Percentiles rank a stretch among this genome's conserved stretches.
Evolutionary conservation across 2,113 vertebrate genomes (phyloP).

Genomic region (Mesitornis unicolor): DNA sequence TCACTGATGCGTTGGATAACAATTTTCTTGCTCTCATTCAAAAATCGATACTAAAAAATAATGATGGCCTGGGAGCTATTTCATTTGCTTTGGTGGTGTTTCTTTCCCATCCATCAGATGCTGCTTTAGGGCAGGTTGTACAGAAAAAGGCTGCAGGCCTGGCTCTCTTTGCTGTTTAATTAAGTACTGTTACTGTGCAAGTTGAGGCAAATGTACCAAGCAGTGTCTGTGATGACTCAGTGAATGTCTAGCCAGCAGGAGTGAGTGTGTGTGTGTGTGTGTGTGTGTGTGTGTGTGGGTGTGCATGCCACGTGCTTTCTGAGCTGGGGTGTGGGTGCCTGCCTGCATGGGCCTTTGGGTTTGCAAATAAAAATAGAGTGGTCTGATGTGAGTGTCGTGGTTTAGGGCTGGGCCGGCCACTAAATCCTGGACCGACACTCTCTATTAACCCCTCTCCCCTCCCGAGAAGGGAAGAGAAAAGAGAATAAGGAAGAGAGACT

Average conservation of each 20-base stretch:
- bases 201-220: constrained; percentile 37
- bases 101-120: background rate
- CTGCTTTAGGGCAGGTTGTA: background rate
- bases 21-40: background rate
- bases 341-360: background rate
- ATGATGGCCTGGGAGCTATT: background rate
- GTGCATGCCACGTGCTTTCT: background rate
- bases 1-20: background rate
- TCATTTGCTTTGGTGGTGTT: background rate
- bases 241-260: constrained; percentile 1
- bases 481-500: no score
- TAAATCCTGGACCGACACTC: no score
- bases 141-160: constrained; percentile 32
- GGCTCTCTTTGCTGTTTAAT: constrained; percentile 38
- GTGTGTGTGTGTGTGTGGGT: background rate
- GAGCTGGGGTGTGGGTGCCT: background rate
- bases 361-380: background rate
- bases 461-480: no score
- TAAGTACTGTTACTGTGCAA: constrained; percentile 41
- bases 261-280: background rate
- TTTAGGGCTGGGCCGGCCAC: no score
- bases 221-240: constrained; percentile 4
- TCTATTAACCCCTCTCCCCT: no score
- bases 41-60: constrained; percentile 3
- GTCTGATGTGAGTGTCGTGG: background rate